Percentiles rank a stretch among this genome's conserved stretches.
These are phyloP conservation scores for Rhabdomys pumilio DNA, from an alignment of 2,797 vertebrate species.

Conservation along the genomic window DNA sequence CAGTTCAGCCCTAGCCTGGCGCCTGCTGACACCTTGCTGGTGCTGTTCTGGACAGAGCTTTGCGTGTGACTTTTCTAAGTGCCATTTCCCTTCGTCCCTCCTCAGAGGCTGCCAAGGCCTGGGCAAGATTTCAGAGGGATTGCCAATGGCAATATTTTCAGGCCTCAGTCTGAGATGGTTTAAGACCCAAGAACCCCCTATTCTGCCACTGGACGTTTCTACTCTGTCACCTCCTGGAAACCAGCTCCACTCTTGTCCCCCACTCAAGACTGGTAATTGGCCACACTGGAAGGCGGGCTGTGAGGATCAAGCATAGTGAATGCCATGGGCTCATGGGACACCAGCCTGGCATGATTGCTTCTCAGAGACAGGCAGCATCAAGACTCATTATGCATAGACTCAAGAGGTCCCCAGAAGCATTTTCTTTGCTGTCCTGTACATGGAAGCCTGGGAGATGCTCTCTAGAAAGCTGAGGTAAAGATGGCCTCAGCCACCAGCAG, in stretches of 20 bases:
- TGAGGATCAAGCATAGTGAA: not conserved
- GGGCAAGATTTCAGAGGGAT: not conserved
- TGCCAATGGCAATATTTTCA: no score
- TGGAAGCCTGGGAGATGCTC: not conserved
- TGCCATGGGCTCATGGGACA: not conserved
- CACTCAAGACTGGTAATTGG: not conserved
- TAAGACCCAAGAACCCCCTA: not conserved
- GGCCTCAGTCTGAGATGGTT: not conserved
- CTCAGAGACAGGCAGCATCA: not conserved
- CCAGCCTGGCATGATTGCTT: not conserved
- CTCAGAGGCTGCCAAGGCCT: not conserved
- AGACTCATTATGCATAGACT: not conserved
- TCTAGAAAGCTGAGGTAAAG: not conserved
- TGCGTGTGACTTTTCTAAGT: not conserved
- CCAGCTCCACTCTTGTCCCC: not conserved
- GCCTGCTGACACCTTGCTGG: rapidly evolving
- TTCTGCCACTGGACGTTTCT: not conserved
- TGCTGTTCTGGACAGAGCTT: not conserved
- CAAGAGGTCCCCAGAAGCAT: not conserved
- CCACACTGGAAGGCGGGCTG: not conserved
- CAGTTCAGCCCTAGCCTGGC: rapidly evolving
- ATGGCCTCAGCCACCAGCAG: not conserved
- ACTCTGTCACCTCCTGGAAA: no score
- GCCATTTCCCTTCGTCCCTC: not conserved
- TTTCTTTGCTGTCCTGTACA: not conserved